A percentile compares a stretch with the other conserved stretches of the same genome.
These are phyloP conservation scores for Drosophila neotestacea DNA, from an alignment of 2,888 invertebrate species.

Conservation along the genomic window DNA sequence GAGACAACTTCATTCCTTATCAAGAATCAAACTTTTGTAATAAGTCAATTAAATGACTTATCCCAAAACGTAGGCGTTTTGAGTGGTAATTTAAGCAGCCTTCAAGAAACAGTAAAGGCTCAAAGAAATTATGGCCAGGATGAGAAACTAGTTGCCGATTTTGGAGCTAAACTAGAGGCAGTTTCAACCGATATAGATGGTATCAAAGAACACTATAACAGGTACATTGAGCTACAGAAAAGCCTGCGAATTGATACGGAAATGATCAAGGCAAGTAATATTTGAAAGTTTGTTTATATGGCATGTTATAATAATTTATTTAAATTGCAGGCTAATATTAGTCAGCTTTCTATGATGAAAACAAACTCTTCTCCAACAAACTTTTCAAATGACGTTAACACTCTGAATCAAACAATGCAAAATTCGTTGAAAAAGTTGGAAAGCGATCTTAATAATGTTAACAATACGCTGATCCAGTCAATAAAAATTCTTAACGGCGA, in stretches of 20 bases:
- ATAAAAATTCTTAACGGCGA: constrained; percentile 77
- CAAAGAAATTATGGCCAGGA: constrained; percentile 82
- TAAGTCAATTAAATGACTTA: constrained; percentile 87
- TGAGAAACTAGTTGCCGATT: constrained; percentile 83
- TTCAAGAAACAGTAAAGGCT: constrained; percentile 73
- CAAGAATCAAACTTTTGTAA: constrained; percentile 89
- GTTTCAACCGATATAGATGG: constrained; percentile 82
- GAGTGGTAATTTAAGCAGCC: constrained; percentile 85
- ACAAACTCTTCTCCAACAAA: constrained; percentile 62
- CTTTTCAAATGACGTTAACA: constrained; percentile 66
- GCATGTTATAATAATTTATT: neutral
- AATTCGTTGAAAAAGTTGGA: constrained; percentile 71
- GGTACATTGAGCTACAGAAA: constrained; percentile 76
- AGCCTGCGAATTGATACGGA: constrained; percentile 72
- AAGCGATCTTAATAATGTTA: constrained; percentile 75
- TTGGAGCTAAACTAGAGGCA: constrained; percentile 85
- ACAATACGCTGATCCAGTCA: constrained; percentile 82
- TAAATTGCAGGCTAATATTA: constrained; percentile 71
- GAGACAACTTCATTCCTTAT: constrained; percentile 89
- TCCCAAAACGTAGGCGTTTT: constrained; percentile 87
- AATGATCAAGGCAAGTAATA: constrained; percentile 53
- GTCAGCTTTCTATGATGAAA: constrained; percentile 55
- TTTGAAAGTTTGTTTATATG: neutral
- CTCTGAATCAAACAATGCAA: constrained; percentile 63
- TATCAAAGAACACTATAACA: constrained; percentile 81